Evolutionary conservation across 2,113 vertebrate species (phyloP).

Genomic region (Lipotes vexillifer): DNA sequence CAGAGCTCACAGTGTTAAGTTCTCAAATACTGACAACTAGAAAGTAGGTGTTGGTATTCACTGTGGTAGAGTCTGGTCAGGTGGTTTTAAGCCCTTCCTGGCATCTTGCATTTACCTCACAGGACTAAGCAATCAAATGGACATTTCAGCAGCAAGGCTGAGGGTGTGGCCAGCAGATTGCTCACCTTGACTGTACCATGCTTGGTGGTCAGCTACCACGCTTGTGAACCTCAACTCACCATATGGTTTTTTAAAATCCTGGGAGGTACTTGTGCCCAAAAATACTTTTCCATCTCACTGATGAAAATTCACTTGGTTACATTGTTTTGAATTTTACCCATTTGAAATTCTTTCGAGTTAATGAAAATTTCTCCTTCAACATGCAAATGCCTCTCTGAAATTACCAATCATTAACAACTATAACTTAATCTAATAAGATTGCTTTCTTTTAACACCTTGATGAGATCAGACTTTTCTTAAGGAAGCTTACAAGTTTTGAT

Average conservation of each 20-base stretch:
- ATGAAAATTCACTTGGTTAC: not conserved
- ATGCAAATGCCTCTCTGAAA: not conserved
- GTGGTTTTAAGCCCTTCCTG: not conserved
- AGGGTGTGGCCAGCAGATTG: not conserved
- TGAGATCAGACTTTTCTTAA: not conserved
- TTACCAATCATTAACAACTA: not conserved
- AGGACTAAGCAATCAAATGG: not conserved
- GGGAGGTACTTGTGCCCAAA: not conserved
- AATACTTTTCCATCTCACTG: not conserved
- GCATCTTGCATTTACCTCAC: not conserved
- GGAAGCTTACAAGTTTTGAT: not conserved
- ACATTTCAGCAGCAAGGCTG: not conserved
- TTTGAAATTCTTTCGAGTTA: slow-evolving; percentile 8
- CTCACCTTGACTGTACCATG: no score
- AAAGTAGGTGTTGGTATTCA: not conserved
- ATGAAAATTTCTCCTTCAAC: not conserved
- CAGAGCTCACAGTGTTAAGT: not conserved
- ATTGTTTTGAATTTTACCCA: not conserved
- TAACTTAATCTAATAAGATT: not conserved
- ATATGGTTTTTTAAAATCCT: not conserved
- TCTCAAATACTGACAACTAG: not conserved
- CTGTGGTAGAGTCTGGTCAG: not conserved
- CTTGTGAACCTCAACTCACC: not conserved
- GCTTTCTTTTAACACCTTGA: not conserved
- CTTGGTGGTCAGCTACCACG: not conserved